Evolutionary conservation across 2,797 vertebrate genomes (phyloP).

Genomic region (Cynodonichthys magdalenae): DNA sequence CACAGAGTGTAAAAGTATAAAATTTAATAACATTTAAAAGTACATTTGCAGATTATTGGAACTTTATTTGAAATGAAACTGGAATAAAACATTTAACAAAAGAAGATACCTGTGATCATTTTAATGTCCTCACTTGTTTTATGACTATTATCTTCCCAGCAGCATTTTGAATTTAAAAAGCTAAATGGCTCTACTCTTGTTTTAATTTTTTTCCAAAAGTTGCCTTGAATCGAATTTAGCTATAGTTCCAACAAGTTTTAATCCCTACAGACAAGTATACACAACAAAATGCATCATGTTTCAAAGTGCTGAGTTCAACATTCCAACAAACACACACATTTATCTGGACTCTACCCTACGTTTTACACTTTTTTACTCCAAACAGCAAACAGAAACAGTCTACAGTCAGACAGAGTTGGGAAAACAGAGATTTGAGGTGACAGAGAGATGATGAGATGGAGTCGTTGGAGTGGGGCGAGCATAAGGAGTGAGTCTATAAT

Average conservation of each 20-base stretch:
- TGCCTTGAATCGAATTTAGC: not conserved
- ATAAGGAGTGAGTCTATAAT: slow-evolving; percentile 88
- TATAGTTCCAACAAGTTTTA: not conserved
- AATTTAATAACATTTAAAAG: not conserved
- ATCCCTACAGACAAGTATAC: not conserved
- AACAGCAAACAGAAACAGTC: slow-evolving; percentile 61
- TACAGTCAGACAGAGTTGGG: slow-evolving; percentile 16
- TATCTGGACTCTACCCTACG: slow-evolving; percentile 13
- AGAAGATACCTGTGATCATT: not conserved
- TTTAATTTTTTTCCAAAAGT: not conserved
- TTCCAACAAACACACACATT: slow-evolving; percentile 8
- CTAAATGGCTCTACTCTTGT: not conserved
- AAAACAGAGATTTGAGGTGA: slow-evolving; percentile 17
- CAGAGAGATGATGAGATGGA: slow-evolving; percentile 20
- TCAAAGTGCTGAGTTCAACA: slow-evolving; percentile 35
- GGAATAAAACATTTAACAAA: not conserved
- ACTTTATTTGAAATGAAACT: not conserved
- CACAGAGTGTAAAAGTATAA: too few species aligned
- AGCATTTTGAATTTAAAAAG: not conserved
- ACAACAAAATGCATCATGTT: slow-evolving; percentile 9
- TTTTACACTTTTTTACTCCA: slow-evolving; percentile 53
- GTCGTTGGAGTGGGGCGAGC: slow-evolving; percentile 75
- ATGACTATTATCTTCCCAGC: not conserved
- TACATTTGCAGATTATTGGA: not conserved
- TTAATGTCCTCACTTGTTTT: not conserved